Base-by-base conservation (phyloP, 2,888 invertebrate species). In the Pseudeuparius sepicola region DNA sequence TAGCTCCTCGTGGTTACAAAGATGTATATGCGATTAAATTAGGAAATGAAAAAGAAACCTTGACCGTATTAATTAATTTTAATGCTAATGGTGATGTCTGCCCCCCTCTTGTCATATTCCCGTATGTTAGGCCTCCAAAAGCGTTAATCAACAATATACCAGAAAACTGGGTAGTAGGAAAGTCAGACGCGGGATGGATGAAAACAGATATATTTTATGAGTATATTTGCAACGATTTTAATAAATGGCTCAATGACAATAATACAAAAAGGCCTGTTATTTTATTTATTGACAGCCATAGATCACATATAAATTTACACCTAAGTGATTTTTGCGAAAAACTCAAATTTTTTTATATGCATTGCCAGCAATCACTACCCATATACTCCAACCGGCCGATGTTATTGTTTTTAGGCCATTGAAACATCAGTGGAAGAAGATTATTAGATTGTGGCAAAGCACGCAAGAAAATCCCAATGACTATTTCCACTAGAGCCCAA, bases 161-260 rank as follows among this genome's bases (percentile, higher is more conserved):
- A n/a, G 14, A 14, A n/a, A 17, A 7, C 4, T 42, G 38, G 39
- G 34, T 34, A 16, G 33, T 42, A 9, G 45, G 44, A n/a, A 32
- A 34, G 14, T 38, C 40, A 2, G 43, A 48, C 9, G 20, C 18
- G 20, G 49, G 48, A 4, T 48, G 46, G 45, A 49, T 48, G 47
- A 41, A 23, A 6, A 24, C 27, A 15, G 43, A 48, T 4, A 41
- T 40, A 5, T 49, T 48, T 33, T 44, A 36, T 34, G 39, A 39
- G 14, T 48, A 34, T 26, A 38, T 45, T 3, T 26, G 24, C 12
- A 46, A 46, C 36, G 36, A 32, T 23, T 43, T 43, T 36, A 29
- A 44, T 27, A 29, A 30, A 9, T 41, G 41, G 45, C 14, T 45
- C 10, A 16, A 12, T 3, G 25, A 39, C 24, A 31, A 42, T 16